Evolutionary conservation across 2,797 vertebrate genomes (phyloP), one percentile per base, ranked within the genome.

Genomic region (Eospalax fontanierii): DNA sequence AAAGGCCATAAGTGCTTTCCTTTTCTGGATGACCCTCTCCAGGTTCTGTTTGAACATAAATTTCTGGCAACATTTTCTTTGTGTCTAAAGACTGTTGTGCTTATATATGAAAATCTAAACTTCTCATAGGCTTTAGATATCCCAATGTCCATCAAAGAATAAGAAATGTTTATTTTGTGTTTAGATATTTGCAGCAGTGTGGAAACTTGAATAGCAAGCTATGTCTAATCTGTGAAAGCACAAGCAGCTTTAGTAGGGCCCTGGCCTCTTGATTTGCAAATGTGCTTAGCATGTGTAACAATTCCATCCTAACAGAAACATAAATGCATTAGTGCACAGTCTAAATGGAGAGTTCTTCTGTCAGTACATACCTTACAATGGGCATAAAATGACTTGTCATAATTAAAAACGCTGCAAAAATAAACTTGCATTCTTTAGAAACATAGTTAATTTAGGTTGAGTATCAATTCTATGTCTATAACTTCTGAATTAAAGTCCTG

Each of bases 221-320:
- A 65, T 5, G 0, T 35, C 28, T 6, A 24, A 15, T 73, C 5
- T 80, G 2, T 59, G 30, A 33, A 78, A 89, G 11, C 24, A 66
- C 35, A 59, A 92, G 26, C 10, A 35, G 35, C 3, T 88, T 68
- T 54, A 59, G 1, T 11, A 75, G n/a, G 16, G 66, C 18, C 24
- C 24, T 28, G 35, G 15, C 16, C n/a, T 57, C 24, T 57, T 30
- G 19, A 30, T 33, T 12, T 38, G 18, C 2, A 1, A 78, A 4
- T 46, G 1, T 43, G 14, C 50, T 3, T 6, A 35, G 59, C 1
- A 12, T 10, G 8, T 15, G 2, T 1, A 4, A 2, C 6, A 3
- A 8, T 4, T 11, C 10, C 16, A 57, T 24, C 26, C 61, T 87
- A 59, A n/a, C 21, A 65, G 7, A 0, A 61, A 1, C 28, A 74